Base-by-base conservation (phyloP, 2,888 invertebrate genomes). In the Candidula unifasciata region DNA sequence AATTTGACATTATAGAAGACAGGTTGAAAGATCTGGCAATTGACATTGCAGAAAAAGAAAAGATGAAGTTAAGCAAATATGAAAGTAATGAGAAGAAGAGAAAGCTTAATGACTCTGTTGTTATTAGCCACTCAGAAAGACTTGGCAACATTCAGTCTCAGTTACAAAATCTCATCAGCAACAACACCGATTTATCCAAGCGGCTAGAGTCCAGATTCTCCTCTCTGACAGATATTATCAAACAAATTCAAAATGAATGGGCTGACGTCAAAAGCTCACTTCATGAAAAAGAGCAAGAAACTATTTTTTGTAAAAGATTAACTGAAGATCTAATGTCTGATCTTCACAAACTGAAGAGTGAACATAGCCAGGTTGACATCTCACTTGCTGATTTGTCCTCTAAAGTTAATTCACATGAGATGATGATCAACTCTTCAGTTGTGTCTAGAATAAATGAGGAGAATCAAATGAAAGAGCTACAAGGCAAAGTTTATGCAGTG, bases 321-420 rank as follows among this genome's bases (percentile, higher is more conserved):
- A 74, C 2, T 52, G 52, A 52, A 52, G 52, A 74, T 27, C n/a
- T 74, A 16, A 27, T 3, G 13, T 52, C 27, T 27, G 16, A 74
- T n/a, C 27, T 74, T 13, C 27, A 74, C 27, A 16, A 27, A 16
- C 27, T 74, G 52, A 74, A 52, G 52, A 52, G 27, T 3, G 52
- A 52, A 10, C 52, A 21, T 52, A 27, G 3, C 16, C 52, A 52
- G 3, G 21, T 74, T 30, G n/a, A 52, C 27, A 24, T 74, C 27
- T 74, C 74, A 27, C 52, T 52, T 74, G 27, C n/a, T 74, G 27
- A 52, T 74, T 74, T 74, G 74, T 74, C 74, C 2, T 74, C 27
- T 16, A 52, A 52, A 74, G 18, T 74, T 2, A 13, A 13, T 16
- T 1, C 74, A 27, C 24, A 2, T 52, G 74, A 74, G 52, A 3